These are phyloP conservation scores for Cheilosia vulpina DNA, from an alignment of 2,888 invertebrate species.

Conservation along the genomic window DNA sequence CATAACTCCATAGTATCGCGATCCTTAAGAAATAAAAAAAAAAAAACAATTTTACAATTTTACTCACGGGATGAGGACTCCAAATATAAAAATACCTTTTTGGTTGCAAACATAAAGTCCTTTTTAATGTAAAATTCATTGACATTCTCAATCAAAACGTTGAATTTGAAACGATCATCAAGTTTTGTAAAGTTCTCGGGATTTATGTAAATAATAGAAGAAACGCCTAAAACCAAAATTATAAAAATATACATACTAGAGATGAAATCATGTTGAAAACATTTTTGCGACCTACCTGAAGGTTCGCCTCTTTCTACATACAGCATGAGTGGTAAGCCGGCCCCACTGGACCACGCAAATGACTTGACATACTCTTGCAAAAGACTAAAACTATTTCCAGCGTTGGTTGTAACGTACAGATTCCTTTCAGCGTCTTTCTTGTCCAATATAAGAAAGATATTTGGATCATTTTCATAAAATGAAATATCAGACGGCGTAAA, in stretches of 20 bases:
- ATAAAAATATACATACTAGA: background rate
- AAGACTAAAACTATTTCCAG: slow-evolving; percentile 88
- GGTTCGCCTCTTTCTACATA: slow-evolving; percentile 89
- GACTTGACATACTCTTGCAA: slow-evolving; percentile 91
- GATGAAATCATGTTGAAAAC: background rate
- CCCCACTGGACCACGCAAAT: slow-evolving; percentile 88
- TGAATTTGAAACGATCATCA: slow-evolving; percentile 70
- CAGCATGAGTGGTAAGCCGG: slow-evolving; percentile 85
- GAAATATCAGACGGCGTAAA: slow-evolving; percentile 92
- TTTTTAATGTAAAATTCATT: slow-evolving; percentile 93
- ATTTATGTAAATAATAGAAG: slow-evolving; percentile 77
- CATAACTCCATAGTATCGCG: slow-evolving; percentile 86
- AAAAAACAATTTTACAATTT: background rate
- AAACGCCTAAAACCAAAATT: slow-evolving; percentile 69
- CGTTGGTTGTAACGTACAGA: slow-evolving; percentile 90
- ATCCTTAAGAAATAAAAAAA: slow-evolving; percentile 57
- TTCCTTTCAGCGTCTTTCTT: slow-evolving; percentile 87
- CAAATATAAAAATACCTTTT: slow-evolving; percentile 82
- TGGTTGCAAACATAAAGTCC: slow-evolving; percentile 93
- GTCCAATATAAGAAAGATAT: slow-evolving; percentile 90
- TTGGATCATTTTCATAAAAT: slow-evolving; percentile 89
- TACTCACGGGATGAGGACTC: too few relatives aligned
- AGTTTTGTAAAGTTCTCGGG: slow-evolving; percentile 74
- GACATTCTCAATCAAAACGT: slow-evolving; percentile 86
- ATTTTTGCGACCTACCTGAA: slow-evolving; percentile 82